Conservation (phyloP, 2,888 invertebrate species). For the Meganola albula region DNA sequence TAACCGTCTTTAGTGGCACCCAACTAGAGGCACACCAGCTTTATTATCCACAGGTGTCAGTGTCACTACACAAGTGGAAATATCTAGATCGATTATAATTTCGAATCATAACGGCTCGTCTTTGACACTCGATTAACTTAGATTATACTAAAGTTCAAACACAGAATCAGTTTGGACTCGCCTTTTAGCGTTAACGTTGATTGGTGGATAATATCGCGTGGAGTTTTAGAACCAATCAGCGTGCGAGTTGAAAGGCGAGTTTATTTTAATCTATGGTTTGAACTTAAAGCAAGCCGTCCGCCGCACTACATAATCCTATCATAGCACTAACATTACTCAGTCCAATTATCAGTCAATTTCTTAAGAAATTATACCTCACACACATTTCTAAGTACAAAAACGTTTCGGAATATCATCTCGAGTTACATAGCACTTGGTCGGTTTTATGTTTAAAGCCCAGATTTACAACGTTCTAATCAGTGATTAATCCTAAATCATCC, state of each 20-base stretch:
- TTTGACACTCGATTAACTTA: conserved; percentile 41
- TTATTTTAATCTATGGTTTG: too few species aligned
- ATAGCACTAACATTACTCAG: conserved; percentile 75
- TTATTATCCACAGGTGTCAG: conserved; percentile 17
- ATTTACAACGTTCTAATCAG: too few species aligned
- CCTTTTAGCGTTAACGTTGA: too few species aligned
- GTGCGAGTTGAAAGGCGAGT: too few species aligned
- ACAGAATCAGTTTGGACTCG: too few species aligned
- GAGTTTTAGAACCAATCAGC: too few species aligned
- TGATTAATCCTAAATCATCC: too few species aligned
- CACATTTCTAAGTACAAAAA: conserved; percentile 67
- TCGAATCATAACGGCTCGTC: conserved; percentile 35
- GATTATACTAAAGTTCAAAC: conserved; percentile 45
- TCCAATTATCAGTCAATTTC: conserved; percentile 76
- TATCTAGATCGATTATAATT: conserved; percentile 19
- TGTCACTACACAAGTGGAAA: conserved; percentile 22
- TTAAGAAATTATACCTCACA: conserved; percentile 67
- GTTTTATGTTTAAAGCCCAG: too few species aligned
- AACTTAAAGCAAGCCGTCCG: conserved; percentile 73
- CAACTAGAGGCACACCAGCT: conserved; percentile 15
- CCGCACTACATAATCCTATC: conserved; percentile 65
- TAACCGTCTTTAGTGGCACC: conserved; percentile 27
- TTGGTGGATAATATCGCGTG: too few species aligned
- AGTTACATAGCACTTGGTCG: too few species aligned
- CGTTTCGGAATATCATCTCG: conserved; percentile 44